Evolutionary conservation across 2,888 invertebrate genomes (phyloP), one percentile per base, ranked within the genome.

Genomic region (Buathra laborator): DNA sequence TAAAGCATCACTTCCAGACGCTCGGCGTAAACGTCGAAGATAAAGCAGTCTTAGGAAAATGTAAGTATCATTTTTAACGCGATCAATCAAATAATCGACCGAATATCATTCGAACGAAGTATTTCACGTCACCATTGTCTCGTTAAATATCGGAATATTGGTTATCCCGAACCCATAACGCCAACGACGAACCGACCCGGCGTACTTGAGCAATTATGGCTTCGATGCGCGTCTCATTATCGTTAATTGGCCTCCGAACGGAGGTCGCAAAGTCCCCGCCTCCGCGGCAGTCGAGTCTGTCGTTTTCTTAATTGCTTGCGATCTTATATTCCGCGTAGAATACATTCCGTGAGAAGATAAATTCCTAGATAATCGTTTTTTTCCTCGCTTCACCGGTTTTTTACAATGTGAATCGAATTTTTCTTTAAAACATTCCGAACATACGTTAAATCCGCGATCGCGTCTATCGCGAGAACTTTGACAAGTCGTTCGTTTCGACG

Each of bases 1-100:
- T 93, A 68, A 81, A 83, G 44, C 85, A 89, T 59, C 87, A 91
- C 78, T 93, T 93, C 48, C 81, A 87, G 10, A 77, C 86, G 29
- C 87, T 92, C 46, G 91, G 92, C 14, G 91, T 90, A 6, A 84
- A 84, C 19, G 83, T 87, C 32, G 83, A 89, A 3, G 87, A 88
- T 72, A 86, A 90, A 44, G 84, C 81, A 10, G 80, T 90, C 71
- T 59, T 93, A 7, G 84, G 88, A 10, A 92, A 92, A 90, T 93
- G 93, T 93, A 87, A 92, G 93, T 91, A 78, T 9, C 0, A 43
- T 66, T 19, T 16, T 43, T 43, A 37, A 19, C 16, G 3, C 43
- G 9, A 43, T n/a, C 43, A n/a, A 66, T 66, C 72, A 5, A 12
- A n/a, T 19, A 1, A 24, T 10, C 24, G 14, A 29, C 9, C n/a